Percentiles rank a stretch among this genome's conserved stretches.
Evolutionary conservation across 2,113 vertebrate species (phyloP).

Genomic region (Myiopsitta monachus): DNA sequence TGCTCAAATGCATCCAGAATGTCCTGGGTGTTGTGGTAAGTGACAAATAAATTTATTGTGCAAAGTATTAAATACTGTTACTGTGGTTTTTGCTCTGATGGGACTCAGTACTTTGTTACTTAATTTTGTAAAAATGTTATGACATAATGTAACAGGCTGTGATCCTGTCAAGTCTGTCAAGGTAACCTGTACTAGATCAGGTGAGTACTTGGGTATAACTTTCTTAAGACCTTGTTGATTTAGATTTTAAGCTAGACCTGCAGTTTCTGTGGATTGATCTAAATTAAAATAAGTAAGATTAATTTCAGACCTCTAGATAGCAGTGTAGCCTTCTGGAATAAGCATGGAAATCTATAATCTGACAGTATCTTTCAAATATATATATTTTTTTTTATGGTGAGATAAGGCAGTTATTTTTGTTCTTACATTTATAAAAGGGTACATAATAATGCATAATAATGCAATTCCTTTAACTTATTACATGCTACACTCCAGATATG

Average conservation of each 20-base stretch:
- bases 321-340: background rate
- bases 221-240: background rate
- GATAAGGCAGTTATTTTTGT: background rate
- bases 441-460: background rate
- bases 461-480: background rate
- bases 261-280: background rate
- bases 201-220: background rate
- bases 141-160: background rate
- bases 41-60: background rate
- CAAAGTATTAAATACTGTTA: background rate
- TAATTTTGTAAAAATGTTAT: background rate
- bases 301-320: background rate
- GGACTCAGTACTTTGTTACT: background rate
- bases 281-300: background rate
- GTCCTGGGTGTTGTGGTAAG: conserved; percentile 68
- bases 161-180: background rate
- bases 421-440: background rate
- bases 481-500: background rate
- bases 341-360: background rate
- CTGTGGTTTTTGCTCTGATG: background rate
- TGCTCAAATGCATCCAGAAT: conserved; percentile 38
- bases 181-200: background rate
- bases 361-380: background rate
- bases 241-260: background rate
- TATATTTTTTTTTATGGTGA: background rate